These are phyloP conservation scores for Anisognathus igniventris DNA, from an alignment of 2,797 vertebrate species.

Conservation along the genomic window DNA sequence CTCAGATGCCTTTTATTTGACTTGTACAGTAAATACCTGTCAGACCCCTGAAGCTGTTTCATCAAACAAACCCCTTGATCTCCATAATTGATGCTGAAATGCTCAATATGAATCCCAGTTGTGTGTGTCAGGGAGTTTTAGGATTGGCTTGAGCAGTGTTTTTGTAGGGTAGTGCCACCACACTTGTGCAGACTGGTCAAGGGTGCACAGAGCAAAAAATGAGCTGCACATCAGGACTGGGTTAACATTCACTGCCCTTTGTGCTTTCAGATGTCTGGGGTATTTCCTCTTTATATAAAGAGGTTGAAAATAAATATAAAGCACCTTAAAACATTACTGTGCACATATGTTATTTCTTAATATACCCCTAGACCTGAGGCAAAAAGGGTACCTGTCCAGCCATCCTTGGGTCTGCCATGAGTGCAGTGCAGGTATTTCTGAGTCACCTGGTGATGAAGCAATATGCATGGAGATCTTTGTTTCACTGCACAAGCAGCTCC, in stretches of 20 bases:
- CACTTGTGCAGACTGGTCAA: not conserved
- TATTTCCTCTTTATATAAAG: not conserved
- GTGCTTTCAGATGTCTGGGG: not conserved
- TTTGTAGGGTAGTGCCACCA: not conserved
- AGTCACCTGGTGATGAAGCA: not conserved
- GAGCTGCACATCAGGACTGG: not conserved
- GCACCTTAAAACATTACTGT: not conserved
- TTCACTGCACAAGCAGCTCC: not conserved
- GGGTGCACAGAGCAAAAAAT: not conserved
- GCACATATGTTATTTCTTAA: not conserved
- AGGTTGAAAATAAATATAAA: not conserved
- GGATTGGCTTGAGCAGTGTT: not conserved
- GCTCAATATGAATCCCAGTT: not conserved
- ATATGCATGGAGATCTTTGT: not conserved
- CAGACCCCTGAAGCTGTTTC: not conserved
- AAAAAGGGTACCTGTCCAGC: not conserved
- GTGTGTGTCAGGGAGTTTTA: constrained; percentile 6
- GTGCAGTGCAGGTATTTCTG: not conserved
- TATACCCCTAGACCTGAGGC: not conserved
- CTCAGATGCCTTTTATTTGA: constrained; percentile 38
- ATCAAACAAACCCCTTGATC: not conserved
- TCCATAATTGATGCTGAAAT: constrained; percentile 42
- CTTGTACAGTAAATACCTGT: constrained; percentile 51
- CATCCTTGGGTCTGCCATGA: not conserved
- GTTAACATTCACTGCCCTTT: not conserved